Evolutionary conservation across 2,797 vertebrate species (phyloP).

Genomic region (Argya squamiceps): DNA sequence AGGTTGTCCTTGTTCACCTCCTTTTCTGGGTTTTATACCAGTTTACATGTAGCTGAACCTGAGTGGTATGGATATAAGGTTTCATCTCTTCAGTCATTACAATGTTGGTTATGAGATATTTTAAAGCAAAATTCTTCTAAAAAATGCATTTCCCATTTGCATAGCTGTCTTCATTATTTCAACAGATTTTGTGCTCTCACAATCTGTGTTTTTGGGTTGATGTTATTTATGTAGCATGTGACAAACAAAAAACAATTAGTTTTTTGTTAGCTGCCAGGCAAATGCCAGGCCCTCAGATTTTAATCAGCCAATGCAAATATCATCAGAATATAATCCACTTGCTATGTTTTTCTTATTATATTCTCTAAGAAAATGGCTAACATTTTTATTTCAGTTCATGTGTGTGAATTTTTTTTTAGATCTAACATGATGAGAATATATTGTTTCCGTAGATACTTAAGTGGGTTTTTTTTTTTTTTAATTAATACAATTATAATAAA

Average conservation of each 20-base stretch:
- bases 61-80: background rate
- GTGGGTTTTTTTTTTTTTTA: background rate
- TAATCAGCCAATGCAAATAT: constrained; percentile 13
- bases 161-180: background rate
- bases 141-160: background rate
- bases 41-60: background rate
- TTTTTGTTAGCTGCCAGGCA: constrained; percentile 24
- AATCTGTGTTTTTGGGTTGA: background rate
- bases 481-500: background rate
- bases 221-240: background rate
- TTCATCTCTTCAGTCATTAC: background rate
- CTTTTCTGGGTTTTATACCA: background rate
- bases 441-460: background rate
- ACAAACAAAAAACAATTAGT: constrained; percentile 18
- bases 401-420: background rate
- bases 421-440: background rate
- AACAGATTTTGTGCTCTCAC: background rate
- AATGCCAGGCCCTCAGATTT: constrained; percentile 18
- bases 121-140: background rate
- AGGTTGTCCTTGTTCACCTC: background rate
- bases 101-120: background rate
- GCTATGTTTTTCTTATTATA: background rate
- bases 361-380: background rate
- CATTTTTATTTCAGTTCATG: background rate
- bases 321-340: background rate